These are phyloP conservation scores for Chrysopa pallens DNA, from an alignment of 1,140 invertebrate species.

Conservation along the genomic window DNA sequence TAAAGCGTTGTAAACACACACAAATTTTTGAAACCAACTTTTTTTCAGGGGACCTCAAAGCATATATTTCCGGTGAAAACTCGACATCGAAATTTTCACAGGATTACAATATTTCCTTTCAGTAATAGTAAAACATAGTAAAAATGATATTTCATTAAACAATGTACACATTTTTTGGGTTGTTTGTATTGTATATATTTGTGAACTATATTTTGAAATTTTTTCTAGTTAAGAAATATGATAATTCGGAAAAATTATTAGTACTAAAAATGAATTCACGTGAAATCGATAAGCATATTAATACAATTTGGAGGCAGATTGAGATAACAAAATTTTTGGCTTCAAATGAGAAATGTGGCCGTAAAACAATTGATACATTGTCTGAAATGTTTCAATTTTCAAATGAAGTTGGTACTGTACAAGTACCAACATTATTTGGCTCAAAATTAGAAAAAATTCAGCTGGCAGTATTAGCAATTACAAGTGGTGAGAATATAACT, in stretches of 20 bases:
- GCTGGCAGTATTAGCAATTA: slow-evolving; percentile 40
- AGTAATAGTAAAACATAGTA: too few species aligned
- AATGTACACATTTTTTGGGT: too few species aligned
- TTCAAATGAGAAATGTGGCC: slow-evolving; percentile 32
- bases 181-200: too few species aligned
- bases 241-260: slow-evolving; percentile 17
- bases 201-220: neutral
- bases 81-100: too few species aligned
- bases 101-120: too few species aligned
- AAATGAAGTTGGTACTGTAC: slow-evolving; percentile 10
- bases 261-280: slow-evolving; percentile 45
- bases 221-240: slow-evolving; percentile 2
- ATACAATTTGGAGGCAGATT: slow-evolving; percentile 46
- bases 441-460: slow-evolving; percentile 41
- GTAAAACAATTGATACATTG: slow-evolving; percentile 10
- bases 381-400: slow-evolving; percentile 9
- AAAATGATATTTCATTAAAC: too few species aligned
- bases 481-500: slow-evolving; percentile 40
- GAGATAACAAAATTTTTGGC: slow-evolving; percentile 48
- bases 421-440: slow-evolving; percentile 46
- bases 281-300: slow-evolving; percentile 48
- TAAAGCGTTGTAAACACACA: too few species aligned
- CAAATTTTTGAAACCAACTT: too few species aligned
- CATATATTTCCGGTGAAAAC: too few species aligned
- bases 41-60: too few species aligned